Evolutionary conservation across 1,140 invertebrate genomes (phyloP), one percentile per base, ranked within the genome.

Genomic region (Neuroterus valhalla): DNA sequence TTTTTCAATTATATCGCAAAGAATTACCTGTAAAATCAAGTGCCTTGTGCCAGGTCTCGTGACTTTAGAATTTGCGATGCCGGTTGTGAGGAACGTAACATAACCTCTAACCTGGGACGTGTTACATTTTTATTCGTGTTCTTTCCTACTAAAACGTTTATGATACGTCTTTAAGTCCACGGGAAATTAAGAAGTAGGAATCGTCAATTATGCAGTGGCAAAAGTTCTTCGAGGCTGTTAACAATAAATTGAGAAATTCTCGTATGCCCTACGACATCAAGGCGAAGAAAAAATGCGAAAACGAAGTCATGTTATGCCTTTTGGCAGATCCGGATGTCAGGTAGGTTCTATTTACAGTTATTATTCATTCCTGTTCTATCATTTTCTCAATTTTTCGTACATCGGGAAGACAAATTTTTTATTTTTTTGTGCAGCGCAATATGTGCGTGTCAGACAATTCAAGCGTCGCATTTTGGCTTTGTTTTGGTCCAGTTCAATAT

Each of bases 301-400:
- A 69, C 70, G 78, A 84, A 38, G 21, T 85, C n/a, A 81, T 85
- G 72, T 77, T 74, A 52, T 42, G 52, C 52, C 78, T 84, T 43
- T 76, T 77, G 55, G 66, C 17, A 43, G 74, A 84, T 76, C 66
- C 72, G 17, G 62, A 70, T 19, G 45, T 82, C 21, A 73, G 44
- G 81, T 82, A 79, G 70, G 76, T 68, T 31, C 66, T 50, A 48
- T 21, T 14, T 50, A 38, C 11, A 68, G 17, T n/a, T 52, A n/a
- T 71, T 42, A 26, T 21, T 62, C 38, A 44, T 17, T 11, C 3
- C 15, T 15, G 2, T 10, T 48, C 3, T 52, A 72, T 43, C 31
- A 46, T 44, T 38, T 72, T 62, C 11, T 15, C 10, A 66, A 8
- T 44, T 12, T 38, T 78, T 38, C 55, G 12, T 14, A 14, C 21